Conservation (phyloP, 37 sponge, comb jelly and placozoan species). For the Aphrocallistes beatrix region DNA sequence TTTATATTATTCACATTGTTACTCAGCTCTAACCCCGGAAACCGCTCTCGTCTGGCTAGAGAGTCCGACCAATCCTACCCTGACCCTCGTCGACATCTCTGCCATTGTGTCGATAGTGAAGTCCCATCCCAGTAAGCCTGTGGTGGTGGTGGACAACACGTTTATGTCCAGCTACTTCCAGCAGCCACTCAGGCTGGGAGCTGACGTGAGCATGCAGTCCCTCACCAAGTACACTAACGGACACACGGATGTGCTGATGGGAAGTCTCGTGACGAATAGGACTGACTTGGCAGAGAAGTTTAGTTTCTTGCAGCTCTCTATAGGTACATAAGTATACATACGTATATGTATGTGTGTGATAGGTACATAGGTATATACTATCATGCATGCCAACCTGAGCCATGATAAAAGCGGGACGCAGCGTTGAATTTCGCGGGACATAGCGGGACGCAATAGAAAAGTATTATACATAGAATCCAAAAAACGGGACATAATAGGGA, state of each 20-base stretch:
- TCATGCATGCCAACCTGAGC: no score
- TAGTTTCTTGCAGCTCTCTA: slow-evolving; percentile 44
- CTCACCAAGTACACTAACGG: slow-evolving; percentile 96
- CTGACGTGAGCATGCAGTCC: slow-evolving; percentile 85
- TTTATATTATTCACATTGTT: not conserved
- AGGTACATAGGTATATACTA: no score
- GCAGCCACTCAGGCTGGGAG: slow-evolving; percentile 76
- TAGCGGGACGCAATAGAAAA: no score
- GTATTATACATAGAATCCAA: no score
- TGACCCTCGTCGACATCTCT: slow-evolving; percentile 60
- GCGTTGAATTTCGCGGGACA: no score
- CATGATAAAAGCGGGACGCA: no score
- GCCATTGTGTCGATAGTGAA: slow-evolving; percentile 48
- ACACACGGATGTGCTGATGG: slow-evolving; percentile 94
- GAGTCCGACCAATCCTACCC: slow-evolving; percentile 77
- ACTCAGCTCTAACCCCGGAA: not conserved
- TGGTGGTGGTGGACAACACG: slow-evolving; percentile 88
- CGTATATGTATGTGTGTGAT: no score
- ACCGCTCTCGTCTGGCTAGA: slow-evolving; percentile 68
- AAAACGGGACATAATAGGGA: no score
- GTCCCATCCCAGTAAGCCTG: not conserved
- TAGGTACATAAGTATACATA: no score
- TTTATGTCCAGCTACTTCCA: slow-evolving; percentile 90
- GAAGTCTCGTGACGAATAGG: slow-evolving; percentile 58
- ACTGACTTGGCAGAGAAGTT: slow-evolving; percentile 50